phyloP scores from a whole-genome alignment of 2,797 vertebrate species.

The Notoglanidium macrostoma region DNA sequence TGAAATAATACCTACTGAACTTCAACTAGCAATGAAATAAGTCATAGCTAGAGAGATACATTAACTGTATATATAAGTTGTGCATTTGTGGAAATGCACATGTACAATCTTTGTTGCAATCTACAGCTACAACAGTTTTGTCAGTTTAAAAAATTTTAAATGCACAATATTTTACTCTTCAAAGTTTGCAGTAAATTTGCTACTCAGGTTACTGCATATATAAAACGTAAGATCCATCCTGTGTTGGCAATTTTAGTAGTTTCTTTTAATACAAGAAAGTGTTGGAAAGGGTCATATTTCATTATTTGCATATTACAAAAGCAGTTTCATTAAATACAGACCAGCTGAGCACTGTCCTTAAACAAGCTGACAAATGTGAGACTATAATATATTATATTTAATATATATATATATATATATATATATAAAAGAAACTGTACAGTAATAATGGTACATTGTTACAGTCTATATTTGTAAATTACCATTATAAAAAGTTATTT shows the following conservation, averaged over 20 bases:
- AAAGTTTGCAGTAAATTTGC: background rate
- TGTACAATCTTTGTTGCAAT: no score
- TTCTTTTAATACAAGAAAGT: background rate
- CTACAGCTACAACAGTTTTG: background rate
- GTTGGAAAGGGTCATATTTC: background rate
- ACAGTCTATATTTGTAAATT: background rate
- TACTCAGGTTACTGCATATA: background rate
- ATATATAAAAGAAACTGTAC: background rate
- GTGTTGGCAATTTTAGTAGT: background rate
- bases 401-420: no score
- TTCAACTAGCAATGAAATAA: background rate
- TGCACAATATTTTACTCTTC: background rate
- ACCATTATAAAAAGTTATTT: background rate
- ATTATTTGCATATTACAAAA: background rate
- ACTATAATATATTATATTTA: no score
- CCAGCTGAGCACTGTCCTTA: background rate
- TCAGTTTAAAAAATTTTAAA: background rate
- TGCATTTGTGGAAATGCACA: background rate
- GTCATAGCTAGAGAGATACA: no score
- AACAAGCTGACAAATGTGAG: background rate
- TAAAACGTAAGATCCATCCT: background rate
- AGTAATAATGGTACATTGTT: background rate
- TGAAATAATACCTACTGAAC: background rate
- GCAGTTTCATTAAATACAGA: background rate
- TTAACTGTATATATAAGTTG: background rate